Conservation (phyloP, 2,888 invertebrate genomes). For the Brachylomia viminalis region DNA sequence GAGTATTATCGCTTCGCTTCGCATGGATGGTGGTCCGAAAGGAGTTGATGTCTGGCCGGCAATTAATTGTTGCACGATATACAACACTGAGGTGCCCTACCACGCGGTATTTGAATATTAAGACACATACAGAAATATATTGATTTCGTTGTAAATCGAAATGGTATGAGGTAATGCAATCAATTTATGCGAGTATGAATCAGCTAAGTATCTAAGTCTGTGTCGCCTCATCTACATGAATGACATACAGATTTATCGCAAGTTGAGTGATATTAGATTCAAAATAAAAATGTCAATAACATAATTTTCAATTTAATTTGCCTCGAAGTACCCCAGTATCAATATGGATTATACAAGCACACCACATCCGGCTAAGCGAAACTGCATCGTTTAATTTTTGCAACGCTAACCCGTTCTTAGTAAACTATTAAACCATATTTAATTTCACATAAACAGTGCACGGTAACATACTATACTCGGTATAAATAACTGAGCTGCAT, state of each 20-base stretch:
- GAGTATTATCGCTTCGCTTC: slow-evolving; percentile 76
- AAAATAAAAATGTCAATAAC: slow-evolving; percentile 7
- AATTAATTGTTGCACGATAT: slow-evolving; percentile 88
- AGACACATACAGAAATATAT: slow-evolving; percentile 63
- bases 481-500: slow-evolving; percentile 79
- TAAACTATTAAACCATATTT: slow-evolving; percentile 88
- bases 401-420: slow-evolving; percentile 80
- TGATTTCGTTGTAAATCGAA: slow-evolving; percentile 52
- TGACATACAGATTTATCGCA: not conserved
- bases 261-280: not conserved
- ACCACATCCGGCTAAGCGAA: slow-evolving; percentile 65
- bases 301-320: slow-evolving; percentile 30
- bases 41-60: slow-evolving; percentile 80
- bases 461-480: slow-evolving; percentile 83
- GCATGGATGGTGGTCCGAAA: slow-evolving; percentile 71
- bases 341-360: slow-evolving; percentile 61
- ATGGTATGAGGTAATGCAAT: slow-evolving; percentile 58
- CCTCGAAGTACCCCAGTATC: slow-evolving; percentile 36
- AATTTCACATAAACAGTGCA: slow-evolving; percentile 87
- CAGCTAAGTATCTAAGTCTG: slow-evolving; percentile 28
- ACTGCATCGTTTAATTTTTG: slow-evolving; percentile 76
- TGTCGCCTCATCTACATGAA: slow-evolving; percentile 20
- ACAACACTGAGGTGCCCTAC: slow-evolving; percentile 79
- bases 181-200: slow-evolving; percentile 39
- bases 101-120: slow-evolving; percentile 77